Percentiles rank a stretch among this genome's conserved stretches.
These are phyloP conservation scores for Platichthys flesus DNA, from an alignment of 2,113 vertebrate species.

Conservation along the genomic window DNA sequence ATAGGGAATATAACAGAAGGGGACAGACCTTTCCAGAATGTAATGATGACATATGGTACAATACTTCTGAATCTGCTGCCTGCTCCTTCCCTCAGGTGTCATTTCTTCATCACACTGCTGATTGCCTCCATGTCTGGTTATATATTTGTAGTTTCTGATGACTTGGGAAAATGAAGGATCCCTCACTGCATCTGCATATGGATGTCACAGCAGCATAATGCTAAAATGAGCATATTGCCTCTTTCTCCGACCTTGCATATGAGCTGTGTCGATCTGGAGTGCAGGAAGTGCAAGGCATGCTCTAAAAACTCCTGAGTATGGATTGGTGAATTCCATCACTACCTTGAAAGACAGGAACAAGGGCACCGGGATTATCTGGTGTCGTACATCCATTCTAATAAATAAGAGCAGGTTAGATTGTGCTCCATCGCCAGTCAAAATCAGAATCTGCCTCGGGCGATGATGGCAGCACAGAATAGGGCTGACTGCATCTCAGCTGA, in stretches of 20 bases:
- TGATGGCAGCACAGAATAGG: constrained; percentile 46
- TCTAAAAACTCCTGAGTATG: constrained; percentile 47
- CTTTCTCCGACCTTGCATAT: constrained; percentile 40
- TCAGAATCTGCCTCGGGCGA: constrained; percentile 63
- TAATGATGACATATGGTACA: constrained; percentile 44
- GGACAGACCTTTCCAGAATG: constrained; percentile 40
- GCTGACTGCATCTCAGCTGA: constrained; percentile 37
- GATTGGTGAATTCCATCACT: constrained; percentile 72
- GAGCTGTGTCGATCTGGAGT: constrained; percentile 30
- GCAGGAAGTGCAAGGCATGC: constrained; percentile 24
- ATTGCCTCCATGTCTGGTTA: constrained; percentile 8
- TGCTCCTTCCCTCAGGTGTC: constrained; percentile 36
- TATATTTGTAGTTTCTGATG: constrained; percentile 42
- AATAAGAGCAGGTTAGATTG: constrained; percentile 76
- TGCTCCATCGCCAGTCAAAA: constrained; percentile 62
- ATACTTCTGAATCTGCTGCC: constrained; percentile 18
- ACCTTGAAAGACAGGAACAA: constrained; percentile 78
- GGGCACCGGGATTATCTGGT: constrained; percentile 72
- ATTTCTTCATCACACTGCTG: constrained; percentile 27
- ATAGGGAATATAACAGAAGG: constrained; percentile 36
- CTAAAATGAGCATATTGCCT: constrained; percentile 30
- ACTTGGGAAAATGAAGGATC: constrained; percentile 32
- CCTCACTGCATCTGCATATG: constrained; percentile 42
- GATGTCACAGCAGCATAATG: constrained; percentile 37
- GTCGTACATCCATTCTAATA: constrained; percentile 75